These are phyloP conservation scores for Uloborus diversus DNA, from an alignment of 1,140 invertebrate genomes.

Conservation along the genomic window DNA sequence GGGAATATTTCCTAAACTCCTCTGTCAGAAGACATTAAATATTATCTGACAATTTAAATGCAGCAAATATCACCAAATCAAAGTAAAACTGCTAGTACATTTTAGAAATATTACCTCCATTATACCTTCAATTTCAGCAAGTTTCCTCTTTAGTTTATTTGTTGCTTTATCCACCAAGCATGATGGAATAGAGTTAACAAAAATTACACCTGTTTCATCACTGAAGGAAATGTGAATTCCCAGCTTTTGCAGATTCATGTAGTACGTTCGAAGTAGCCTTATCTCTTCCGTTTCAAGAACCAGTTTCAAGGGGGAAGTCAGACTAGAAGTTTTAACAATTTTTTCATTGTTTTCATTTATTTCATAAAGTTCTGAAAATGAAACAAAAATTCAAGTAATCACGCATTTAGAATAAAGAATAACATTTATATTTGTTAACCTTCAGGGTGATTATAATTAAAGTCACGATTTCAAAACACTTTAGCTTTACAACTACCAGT, in stretches of 20 bases:
- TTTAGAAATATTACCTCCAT: too few species aligned
- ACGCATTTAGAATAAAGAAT: too few species aligned
- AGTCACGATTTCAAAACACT: too few species aligned
- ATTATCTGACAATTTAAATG: too few species aligned
- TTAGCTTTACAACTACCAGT: too few species aligned
- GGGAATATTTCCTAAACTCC: too few species aligned
- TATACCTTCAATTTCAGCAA: conserved; percentile 61
- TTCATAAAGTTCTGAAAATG: conserved; percentile 47
- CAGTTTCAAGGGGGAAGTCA: conserved; percentile 63
- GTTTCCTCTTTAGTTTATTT: conserved; percentile 54
- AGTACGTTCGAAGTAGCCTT: conserved; percentile 64
- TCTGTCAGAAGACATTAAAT: too few species aligned
- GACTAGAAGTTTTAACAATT: conserved; percentile 53
- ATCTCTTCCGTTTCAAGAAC: conserved; percentile 64
- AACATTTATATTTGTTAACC: too few species aligned
- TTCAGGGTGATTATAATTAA: too few species aligned
- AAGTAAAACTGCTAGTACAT: too few species aligned
- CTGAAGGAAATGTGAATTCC: conserved; percentile 60
- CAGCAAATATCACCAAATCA: too few species aligned
- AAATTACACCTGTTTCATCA: conserved; percentile 35
- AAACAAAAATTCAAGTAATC: not conserved
- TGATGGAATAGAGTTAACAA: conserved; percentile 59
- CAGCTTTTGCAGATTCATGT: conserved; percentile 63
- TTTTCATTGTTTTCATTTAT: not conserved
- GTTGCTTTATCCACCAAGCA: conserved; percentile 60